Evolutionary conservation across 37 sponge, comb jelly and placozoan species (phyloP), one percentile per base, ranked within the genome.

Genomic region (Bolinopsis microptera): DNA sequence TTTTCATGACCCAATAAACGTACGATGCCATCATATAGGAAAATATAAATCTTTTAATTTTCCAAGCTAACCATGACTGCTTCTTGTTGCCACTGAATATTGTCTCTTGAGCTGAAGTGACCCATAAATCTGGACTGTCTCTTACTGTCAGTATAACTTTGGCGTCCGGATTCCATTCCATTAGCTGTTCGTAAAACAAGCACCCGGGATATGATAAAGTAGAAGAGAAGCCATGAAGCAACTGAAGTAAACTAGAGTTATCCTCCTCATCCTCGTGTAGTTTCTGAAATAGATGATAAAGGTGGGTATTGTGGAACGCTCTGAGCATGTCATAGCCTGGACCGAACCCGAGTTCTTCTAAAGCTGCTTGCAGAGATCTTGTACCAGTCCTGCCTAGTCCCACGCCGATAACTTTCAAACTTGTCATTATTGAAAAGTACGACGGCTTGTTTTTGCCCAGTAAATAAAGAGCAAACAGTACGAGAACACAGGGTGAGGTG

Each of bases 311-410:
- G 26, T 33, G 30, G 26, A 39, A 16, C 61, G 90, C 35, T 41
- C 36, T 38, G 0, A 39, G 1, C 25, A 39, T 39, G 90, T 86
- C 38, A 38, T 86, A 38, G 2, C 90, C 32, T 35, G 90, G 90
- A 25, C 27, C 41, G 39, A 86, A 41, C 0, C 90, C 90, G 61
- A 86, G 61, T 0, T 41, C 27, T 26, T 86, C 90, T 22, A 86
- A 61, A 0, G 90, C 90, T 18, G 35, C 5, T 38, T 86, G 32
- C 28, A 86, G 90, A 18, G 90, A 38, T 13, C 22, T 0, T 16
- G 90, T 86, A 0, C 90, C 90, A 39, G 90, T 40, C 31, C 90
- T 40, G 31, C 90, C 90, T 27, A 86, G 90, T 33, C 90, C 90
- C 1, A 38, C 90, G 0, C 90, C 90, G 36, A 86, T 86, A 35